Evolutionary conservation across 2,888 invertebrate genomes (phyloP).

Genomic region (Tenthredo amoena): DNA sequence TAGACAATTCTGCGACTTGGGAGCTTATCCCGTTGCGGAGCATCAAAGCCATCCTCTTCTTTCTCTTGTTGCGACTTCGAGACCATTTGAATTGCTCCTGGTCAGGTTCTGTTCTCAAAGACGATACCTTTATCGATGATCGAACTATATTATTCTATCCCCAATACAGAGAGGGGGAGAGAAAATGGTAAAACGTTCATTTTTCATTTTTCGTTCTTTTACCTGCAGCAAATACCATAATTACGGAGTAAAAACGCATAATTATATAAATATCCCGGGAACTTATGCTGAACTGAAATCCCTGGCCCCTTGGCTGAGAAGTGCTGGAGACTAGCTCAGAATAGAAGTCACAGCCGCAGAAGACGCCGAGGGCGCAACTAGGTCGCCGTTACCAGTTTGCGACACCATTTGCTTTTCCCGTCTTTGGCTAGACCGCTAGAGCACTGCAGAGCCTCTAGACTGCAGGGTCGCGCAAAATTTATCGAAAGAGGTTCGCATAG

Average conservation of each 20-base stretch:
- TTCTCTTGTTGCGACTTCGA: neutral
- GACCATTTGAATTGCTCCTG: neutral
- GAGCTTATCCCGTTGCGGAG: too few species aligned
- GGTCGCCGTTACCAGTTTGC: slow-evolving; percentile 37
- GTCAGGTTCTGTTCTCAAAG: neutral
- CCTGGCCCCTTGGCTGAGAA: neutral
- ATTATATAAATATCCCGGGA: neutral
- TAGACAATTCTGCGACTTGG: too few species aligned
- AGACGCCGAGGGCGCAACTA: slow-evolving; percentile 42
- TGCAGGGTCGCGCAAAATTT: neutral
- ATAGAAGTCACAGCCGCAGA: slow-evolving; percentile 27
- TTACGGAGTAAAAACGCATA: neutral
- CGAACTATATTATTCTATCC: neutral
- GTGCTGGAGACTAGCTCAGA: slow-evolving; percentile 40
- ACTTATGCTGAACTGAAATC: neutral
- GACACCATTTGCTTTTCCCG: slow-evolving; percentile 50
- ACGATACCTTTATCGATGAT: neutral
- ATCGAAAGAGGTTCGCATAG: neutral
- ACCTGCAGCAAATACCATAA: too few species aligned
- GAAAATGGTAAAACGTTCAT: neutral
- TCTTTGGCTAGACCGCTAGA: slow-evolving; percentile 45
- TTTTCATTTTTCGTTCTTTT: neutral
- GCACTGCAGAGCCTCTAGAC: neutral
- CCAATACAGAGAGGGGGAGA: neutral
- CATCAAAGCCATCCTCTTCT: too few species aligned